A percentile compares a stretch with the other conserved stretches of the same genome.
These are phyloP conservation scores for Acleris sparsana DNA, from an alignment of 2,888 invertebrate species.

Conservation along the genomic window DNA sequence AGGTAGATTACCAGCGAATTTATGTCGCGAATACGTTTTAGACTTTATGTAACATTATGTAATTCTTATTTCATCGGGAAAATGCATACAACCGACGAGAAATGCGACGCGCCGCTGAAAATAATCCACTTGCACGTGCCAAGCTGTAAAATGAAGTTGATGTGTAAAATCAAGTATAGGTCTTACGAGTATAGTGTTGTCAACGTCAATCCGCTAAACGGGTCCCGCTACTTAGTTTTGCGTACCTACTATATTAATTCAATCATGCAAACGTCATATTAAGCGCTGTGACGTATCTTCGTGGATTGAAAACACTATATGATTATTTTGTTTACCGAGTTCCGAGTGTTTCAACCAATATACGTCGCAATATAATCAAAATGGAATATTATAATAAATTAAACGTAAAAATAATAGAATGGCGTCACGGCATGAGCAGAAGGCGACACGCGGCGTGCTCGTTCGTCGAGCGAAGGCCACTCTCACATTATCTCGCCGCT, in stretches of 20 bases:
- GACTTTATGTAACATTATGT: slow-evolving; percentile 5
- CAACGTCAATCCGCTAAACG: too few relatives aligned
- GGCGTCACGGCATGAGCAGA: slow-evolving; percentile 38
- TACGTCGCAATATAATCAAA: slow-evolving; percentile 26
- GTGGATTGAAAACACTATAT: too few relatives aligned
- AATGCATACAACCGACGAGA: background rate
- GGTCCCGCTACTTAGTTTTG: too few relatives aligned
- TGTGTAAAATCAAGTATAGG: background rate
- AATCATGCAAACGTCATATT: too few relatives aligned
- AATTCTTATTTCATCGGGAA: slow-evolving; percentile 9
- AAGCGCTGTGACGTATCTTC: too few relatives aligned
- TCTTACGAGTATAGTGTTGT: background rate
- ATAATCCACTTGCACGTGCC: slow-evolving; percentile 18
- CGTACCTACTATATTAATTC: too few relatives aligned
- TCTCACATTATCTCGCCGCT: slow-evolving; percentile 59
- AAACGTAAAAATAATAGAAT: slow-evolving; percentile 26
- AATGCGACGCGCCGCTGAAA: slow-evolving; percentile 15
- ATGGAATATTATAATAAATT: slow-evolving; percentile 15
- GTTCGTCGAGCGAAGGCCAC: slow-evolving; percentile 57
- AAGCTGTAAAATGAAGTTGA: slow-evolving; percentile 7
- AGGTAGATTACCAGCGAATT: slow-evolving; percentile 3
- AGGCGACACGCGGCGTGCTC: slow-evolving; percentile 39
- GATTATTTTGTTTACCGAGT: background rate
- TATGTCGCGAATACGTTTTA: background rate
- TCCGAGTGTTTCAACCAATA: slow-evolving; percentile 1